A percentile compares a stretch with the other conserved stretches of the same genome.
These are phyloP conservation scores for Phataginus tricuspis DNA, from an alignment of 2,797 vertebrate genomes.

Conservation along the genomic window DNA sequence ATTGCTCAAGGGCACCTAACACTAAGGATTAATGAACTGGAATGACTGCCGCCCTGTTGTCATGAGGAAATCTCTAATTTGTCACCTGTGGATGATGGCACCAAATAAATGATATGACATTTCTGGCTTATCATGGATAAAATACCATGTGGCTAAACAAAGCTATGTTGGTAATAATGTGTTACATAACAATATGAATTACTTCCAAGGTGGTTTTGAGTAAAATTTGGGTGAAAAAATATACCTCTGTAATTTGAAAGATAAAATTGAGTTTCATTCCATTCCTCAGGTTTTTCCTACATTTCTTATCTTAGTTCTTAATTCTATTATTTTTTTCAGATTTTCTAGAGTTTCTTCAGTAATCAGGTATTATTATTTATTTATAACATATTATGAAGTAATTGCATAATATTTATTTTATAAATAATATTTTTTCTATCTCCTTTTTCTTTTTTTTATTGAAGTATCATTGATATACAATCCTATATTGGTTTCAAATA, in stretches of 20 bases:
- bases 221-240: background rate
- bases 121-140: background rate
- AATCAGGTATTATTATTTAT: background rate
- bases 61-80: background rate
- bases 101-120: background rate
- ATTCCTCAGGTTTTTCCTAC: background rate
- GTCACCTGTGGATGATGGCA: background rate
- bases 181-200: background rate
- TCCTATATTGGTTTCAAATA: too few relatives aligned
- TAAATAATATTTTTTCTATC: background rate
- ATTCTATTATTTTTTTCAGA: background rate
- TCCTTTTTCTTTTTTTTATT: too few relatives aligned
- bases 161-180: background rate
- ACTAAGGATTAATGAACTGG: background rate
- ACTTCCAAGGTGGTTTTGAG: background rate
- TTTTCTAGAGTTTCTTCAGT: background rate
- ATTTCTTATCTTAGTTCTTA: background rate
- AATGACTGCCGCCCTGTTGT: fast-evolving
- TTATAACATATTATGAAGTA: background rate
- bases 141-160: background rate
- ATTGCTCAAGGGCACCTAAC: background rate
- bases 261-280: background rate
- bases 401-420: background rate
- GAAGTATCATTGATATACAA: too few relatives aligned
- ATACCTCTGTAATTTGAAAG: background rate